phyloP scores from a whole-genome alignment of 2,888 invertebrate genomes.

The Pseudococcus viburni region DNA sequence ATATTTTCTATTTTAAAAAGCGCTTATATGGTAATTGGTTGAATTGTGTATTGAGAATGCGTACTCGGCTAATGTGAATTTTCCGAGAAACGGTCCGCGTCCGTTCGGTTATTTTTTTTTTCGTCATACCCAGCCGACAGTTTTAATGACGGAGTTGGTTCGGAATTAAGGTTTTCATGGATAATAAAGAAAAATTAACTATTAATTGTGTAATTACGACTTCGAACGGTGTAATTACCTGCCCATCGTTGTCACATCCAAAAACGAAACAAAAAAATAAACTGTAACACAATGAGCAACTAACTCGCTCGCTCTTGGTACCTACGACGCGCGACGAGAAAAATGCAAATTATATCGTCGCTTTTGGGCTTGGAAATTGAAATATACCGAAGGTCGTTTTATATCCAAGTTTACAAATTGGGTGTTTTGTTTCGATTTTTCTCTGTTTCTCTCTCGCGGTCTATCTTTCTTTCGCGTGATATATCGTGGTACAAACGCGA shows the following conservation, averaged over 20 bases:
- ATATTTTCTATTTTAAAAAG: conserved; percentile 39
- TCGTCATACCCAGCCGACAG: background rate
- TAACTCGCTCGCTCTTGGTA: background rate
- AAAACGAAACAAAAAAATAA: background rate
- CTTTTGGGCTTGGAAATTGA: conserved; percentile 44
- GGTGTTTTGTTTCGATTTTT: conserved; percentile 41
- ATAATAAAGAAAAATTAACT: conserved; percentile 43
- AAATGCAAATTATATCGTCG: conserved; percentile 42
- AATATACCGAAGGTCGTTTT: conserved; percentile 38
- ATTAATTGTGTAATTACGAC: conserved; percentile 45
- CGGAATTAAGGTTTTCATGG: conserved; percentile 27
- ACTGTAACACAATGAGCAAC: background rate
- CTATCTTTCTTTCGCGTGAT: background rate
- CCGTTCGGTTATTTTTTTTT: background rate
- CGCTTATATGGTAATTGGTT: conserved; percentile 19
- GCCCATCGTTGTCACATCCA: conserved; percentile 37
- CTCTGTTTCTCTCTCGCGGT: background rate
- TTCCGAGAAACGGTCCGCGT: background rate
- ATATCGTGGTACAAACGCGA: background rate
- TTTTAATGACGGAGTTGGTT: background rate
- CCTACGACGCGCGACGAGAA: background rate
- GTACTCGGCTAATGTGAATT: conserved; percentile 28
- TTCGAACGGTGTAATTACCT: conserved; percentile 37
- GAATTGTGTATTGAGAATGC: conserved; percentile 7
- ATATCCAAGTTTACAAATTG: conserved; percentile 34